Percentiles rank a stretch among this genome's conserved stretches.
Evolutionary conservation across 2,113 vertebrate species (phyloP).

Genomic region (Mionectes macconnelli): DNA sequence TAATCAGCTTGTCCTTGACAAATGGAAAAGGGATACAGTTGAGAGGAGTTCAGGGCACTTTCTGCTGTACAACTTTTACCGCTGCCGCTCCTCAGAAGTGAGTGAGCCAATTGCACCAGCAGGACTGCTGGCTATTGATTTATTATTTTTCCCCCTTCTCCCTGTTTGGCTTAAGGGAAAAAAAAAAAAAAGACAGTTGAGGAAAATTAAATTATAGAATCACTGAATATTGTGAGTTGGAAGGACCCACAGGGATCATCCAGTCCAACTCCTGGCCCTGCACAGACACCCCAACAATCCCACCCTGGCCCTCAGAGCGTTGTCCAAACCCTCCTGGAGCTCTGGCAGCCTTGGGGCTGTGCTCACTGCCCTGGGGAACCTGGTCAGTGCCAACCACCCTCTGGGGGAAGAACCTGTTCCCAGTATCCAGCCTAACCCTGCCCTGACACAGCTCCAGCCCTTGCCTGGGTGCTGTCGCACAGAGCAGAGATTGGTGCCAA

Average conservation of each 20-base stretch:
- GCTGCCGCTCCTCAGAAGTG: neutral
- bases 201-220: neutral
- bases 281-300: neutral
- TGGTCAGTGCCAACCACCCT: neutral
- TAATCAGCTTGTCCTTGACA: neutral
- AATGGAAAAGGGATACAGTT: neutral
- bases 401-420: neutral
- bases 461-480: neutral
- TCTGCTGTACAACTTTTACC: neutral
- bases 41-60: neutral
- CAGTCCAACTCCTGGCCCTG: neutral
- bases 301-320: neutral
- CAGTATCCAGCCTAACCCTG: accelerated
- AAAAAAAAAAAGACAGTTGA: neutral
- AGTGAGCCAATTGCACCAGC: neutral
- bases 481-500: neutral
- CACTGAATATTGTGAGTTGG: neutral
- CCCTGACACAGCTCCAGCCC: neutral
- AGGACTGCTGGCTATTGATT: neutral
- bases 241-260: neutral
- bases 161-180: neutral
- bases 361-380: neutral
- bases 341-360: neutral
- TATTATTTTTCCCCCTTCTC: neutral
- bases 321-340: neutral